Percentiles rank a stretch among this genome's conserved stretches.
Evolutionary conservation across 2,113 vertebrate genomes (phyloP).

Genomic region (Platysteira castanea): DNA sequence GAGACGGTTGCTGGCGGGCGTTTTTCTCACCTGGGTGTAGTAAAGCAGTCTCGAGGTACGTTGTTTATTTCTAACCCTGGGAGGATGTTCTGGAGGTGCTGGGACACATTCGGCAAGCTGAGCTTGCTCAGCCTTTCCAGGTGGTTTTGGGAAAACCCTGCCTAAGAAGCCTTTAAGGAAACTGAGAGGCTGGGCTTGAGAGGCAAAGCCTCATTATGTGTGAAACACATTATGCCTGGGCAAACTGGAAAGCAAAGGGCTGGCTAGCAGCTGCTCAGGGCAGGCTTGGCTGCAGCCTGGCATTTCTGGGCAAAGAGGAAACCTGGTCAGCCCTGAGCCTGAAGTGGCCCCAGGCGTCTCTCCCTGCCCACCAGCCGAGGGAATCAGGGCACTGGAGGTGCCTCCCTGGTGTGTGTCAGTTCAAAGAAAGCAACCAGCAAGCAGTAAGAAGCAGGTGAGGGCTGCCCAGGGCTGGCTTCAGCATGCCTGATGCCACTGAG

Average conservation of each 20-base stretch:
- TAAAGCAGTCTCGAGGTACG: not conserved
- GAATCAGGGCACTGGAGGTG: not conserved
- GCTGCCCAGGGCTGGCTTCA: accelerated
- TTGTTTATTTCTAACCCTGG: not conserved
- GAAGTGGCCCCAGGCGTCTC: not conserved
- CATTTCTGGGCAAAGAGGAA: not conserved
- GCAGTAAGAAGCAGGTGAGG: not conserved
- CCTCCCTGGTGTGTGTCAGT: not conserved
- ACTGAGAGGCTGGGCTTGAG: not conserved
- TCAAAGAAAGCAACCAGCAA: not conserved
- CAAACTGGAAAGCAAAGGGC: not conserved
- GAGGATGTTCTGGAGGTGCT: not conserved
- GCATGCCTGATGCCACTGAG: not conserved
- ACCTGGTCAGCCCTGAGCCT: not conserved
- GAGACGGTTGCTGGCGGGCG: not conserved
- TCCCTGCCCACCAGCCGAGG: not conserved
- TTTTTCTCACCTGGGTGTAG: not conserved
- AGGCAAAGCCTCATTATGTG: accelerated
- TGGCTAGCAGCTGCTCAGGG: not conserved
- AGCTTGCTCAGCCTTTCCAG: not conserved
- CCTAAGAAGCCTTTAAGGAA: not conserved
- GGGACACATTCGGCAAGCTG: accelerated
- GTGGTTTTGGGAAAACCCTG: not conserved
- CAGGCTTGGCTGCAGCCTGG: not conserved
- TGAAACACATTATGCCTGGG: not conserved